Percentiles rank a stretch among this genome's conserved stretches.
These are phyloP conservation scores for Nymphalis io DNA, from an alignment of 1,140 invertebrate genomes.

Conservation along the genomic window DNA sequence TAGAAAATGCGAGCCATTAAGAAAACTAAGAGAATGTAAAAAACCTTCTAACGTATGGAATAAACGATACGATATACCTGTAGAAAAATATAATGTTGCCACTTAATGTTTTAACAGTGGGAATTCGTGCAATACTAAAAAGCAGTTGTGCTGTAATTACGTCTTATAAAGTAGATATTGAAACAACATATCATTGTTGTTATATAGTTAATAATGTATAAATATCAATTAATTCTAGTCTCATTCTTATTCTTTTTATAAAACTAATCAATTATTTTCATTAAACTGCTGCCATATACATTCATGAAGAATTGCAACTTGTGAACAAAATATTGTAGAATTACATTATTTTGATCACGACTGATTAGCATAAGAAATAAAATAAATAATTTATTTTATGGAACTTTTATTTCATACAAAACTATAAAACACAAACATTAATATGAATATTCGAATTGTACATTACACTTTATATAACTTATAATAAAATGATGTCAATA, in stretches of 20 bases:
- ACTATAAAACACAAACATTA: conserved; percentile 16
- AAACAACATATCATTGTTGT: not conserved
- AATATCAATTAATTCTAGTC: conserved; percentile 32
- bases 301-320: conserved; percentile 49
- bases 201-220: conserved; percentile 5
- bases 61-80: conserved; percentile 79
- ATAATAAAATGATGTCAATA: conserved; percentile 67
- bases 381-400: conserved; percentile 43
- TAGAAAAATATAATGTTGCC: conserved; percentile 79
- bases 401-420: conserved; percentile 41
- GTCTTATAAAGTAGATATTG: conserved; percentile 14
- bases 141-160: not conserved
- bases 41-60: conserved; percentile 63
- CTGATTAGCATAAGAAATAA: conserved; percentile 44
- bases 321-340: conserved; percentile 69
- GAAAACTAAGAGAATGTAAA: conserved; percentile 83
- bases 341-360: conserved; percentile 74
- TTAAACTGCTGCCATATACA: conserved; percentile 55
- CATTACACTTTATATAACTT: conserved; percentile 27
- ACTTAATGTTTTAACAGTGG: conserved; percentile 22
- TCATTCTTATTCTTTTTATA: conserved; percentile 20
- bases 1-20: conserved; percentile 85
- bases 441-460: not conserved
- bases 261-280: conserved; percentile 18
- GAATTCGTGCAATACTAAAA: conserved; percentile 36